Conservation (phyloP, 1,140 invertebrate genomes). For the Tribolium castaneum region DNA sequence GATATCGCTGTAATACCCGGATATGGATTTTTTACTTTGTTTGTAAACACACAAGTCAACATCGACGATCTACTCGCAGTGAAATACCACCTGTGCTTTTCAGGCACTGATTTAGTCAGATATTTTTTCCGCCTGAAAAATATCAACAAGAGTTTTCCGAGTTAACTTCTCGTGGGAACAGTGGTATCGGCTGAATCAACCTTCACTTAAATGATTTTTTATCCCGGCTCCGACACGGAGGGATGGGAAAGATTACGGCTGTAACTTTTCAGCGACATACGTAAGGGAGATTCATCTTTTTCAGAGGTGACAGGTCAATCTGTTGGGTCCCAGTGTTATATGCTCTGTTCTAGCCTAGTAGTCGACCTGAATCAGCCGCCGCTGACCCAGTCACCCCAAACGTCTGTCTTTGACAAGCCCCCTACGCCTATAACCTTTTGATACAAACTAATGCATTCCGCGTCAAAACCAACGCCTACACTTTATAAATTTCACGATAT, state of each 20-base stretch:
- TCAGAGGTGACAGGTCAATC: slow-evolving; percentile 30
- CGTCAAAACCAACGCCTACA: slow-evolving; percentile 4
- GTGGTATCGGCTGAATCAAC: not conserved
- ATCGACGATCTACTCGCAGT: not conserved
- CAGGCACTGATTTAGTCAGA: too few species aligned
- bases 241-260: slow-evolving; percentile 20
- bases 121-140: too few species aligned
- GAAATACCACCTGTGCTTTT: too few species aligned
- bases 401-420: slow-evolving; percentile 19
- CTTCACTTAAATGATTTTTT: not conserved
- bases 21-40: slow-evolving; percentile 21
- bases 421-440: slow-evolving; percentile 8
- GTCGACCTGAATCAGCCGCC: slow-evolving; percentile 30
- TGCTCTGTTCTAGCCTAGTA: slow-evolving; percentile 14
- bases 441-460: slow-evolving; percentile 18
- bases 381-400: slow-evolving; percentile 26
- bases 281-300: slow-evolving; percentile 29
- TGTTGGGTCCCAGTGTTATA: slow-evolving; percentile 18
- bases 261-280: slow-evolving; percentile 24
- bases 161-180: not conserved
- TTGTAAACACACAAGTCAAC: slow-evolving; percentile 2
- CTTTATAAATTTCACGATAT: slow-evolving; percentile 3
- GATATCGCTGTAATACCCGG: slow-evolving; percentile 10
- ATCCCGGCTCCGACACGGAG: not conserved
- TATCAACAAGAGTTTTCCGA: not conserved